phyloP scores from a whole-genome alignment of 2,113 vertebrate species.

The Speoplatyrhinus poulsoni region DNA sequence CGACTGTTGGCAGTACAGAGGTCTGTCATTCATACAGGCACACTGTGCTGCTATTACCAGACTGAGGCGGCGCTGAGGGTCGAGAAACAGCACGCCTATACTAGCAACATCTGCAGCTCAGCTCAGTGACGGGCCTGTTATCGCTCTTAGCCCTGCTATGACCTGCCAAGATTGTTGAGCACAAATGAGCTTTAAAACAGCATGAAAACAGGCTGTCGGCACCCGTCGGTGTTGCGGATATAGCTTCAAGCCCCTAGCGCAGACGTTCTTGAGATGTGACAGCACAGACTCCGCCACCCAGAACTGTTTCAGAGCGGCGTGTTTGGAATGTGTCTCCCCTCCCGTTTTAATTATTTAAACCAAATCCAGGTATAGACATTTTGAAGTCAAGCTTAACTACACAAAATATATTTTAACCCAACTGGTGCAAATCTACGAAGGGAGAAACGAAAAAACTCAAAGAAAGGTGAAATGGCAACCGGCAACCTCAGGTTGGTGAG shows the following conservation, averaged over 20 bases:
- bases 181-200: slow-evolving; percentile 59
- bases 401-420: too few relatives aligned
- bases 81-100: slow-evolving; percentile 45
- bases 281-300: slow-evolving; percentile 29
- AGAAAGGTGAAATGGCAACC: slow-evolving; percentile 56
- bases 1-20: slow-evolving; percentile 25
- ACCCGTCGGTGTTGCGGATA: slow-evolving; percentile 26
- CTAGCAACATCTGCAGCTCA: slow-evolving; percentile 38
- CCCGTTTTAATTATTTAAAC: not conserved
- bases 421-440: not conserved
- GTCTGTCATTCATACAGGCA: slow-evolving; percentile 29
- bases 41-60: slow-evolving; percentile 36
- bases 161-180: slow-evolving; percentile 49
- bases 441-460: slow-evolving; percentile 40
- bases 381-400: too few relatives aligned
- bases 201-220: slow-evolving; percentile 47
- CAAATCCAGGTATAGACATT: not conserved
- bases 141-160: slow-evolving; percentile 42
- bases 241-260: slow-evolving; percentile 16
- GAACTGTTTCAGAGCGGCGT: slow-evolving; percentile 20
- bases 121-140: slow-evolving; percentile 37
- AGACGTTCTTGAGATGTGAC: slow-evolving; percentile 41
- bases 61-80: slow-evolving; percentile 27
- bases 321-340: slow-evolving; percentile 30
- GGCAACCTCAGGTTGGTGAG: slow-evolving; percentile 43